phyloP scores from a whole-genome alignment of 1,140 invertebrate genomes.

The Psix sp. region DNA sequence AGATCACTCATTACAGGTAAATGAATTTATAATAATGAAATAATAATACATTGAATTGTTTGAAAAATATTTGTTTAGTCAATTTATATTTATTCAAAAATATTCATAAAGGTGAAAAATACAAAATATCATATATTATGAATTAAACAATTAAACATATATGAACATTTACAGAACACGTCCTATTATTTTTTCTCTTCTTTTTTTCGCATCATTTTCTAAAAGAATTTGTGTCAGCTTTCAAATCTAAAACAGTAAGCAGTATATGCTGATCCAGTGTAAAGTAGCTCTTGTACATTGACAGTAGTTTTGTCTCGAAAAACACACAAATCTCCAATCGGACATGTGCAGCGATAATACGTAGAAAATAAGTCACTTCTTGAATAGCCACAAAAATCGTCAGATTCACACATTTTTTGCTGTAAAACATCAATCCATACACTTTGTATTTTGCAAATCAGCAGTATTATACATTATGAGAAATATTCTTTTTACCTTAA shows the following conservation, averaged over 20 bases:
- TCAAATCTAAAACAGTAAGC: constrained; percentile 77
- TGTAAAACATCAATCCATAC: constrained; percentile 52
- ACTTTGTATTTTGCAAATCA: background rate
- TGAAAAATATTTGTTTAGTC: constrained; percentile 5
- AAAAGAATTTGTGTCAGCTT: constrained; percentile 17
- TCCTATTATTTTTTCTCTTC: constrained; percentile 6
- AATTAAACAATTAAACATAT: too few species aligned
- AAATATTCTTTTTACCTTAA: constrained; percentile 62
- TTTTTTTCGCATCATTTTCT: constrained; percentile 17
- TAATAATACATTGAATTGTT: constrained; percentile 1
- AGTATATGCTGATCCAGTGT: constrained; percentile 78
- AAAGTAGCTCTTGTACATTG: constrained; percentile 79
- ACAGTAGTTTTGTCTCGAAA: constrained; percentile 72
- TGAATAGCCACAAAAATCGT: constrained; percentile 77
- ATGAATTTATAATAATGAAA: too few species aligned
- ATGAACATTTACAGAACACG: too few species aligned
- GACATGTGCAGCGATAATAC: constrained; percentile 81
- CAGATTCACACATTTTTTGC: constrained; percentile 73
- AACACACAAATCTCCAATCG: constrained; percentile 79
- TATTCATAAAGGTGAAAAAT: too few species aligned
- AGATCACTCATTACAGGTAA: constrained; percentile 81
- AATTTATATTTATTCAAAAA: too few species aligned
- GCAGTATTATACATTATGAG: background rate
- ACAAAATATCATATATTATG: too few species aligned
- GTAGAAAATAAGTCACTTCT: constrained; percentile 78